phyloP scores from a whole-genome alignment of 1,140 invertebrate species.

The Gerris buenoi region DNA sequence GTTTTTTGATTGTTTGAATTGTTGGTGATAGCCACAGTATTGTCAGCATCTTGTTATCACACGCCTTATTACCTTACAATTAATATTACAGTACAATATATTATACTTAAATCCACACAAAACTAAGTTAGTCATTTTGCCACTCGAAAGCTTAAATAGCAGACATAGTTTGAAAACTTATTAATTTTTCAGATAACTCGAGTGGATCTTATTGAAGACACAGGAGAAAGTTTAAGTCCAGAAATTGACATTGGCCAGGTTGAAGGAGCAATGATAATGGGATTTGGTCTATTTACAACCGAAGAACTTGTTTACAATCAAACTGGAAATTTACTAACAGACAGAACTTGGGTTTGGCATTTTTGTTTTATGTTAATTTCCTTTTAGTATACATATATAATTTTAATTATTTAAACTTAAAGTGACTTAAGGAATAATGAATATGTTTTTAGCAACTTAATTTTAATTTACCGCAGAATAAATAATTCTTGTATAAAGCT shows the following conservation, averaged over 20 bases:
- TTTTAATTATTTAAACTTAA: not conserved
- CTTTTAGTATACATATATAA: too few relatives aligned
- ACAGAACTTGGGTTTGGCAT: slow-evolving; percentile 64
- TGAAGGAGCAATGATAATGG: slow-evolving; percentile 79
- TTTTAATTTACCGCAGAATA: not conserved
- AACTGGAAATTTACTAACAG: slow-evolving; percentile 48
- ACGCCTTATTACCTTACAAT: too few relatives aligned
- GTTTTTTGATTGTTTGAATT: too few relatives aligned
- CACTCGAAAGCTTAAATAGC: not conserved
- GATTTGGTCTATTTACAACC: slow-evolving; percentile 60
- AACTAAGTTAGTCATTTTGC: not conserved
- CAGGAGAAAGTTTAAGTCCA: slow-evolving; percentile 57
- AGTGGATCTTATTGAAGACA: slow-evolving; percentile 60
- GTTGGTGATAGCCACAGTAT: too few relatives aligned
- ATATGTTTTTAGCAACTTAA: not conserved
- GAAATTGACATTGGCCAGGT: slow-evolving; percentile 70
- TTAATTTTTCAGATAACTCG: slow-evolving; percentile 25
- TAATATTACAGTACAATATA: too few relatives aligned
- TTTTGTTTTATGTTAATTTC: too few relatives aligned
- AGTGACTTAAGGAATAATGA: not conserved
- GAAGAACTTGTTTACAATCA: slow-evolving; percentile 55
- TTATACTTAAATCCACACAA: too few relatives aligned
- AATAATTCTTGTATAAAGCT: not conserved
- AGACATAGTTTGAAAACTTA: not conserved
- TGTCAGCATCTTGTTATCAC: too few relatives aligned